Percentiles rank a stretch among this genome's conserved stretches.
These are phyloP conservation scores for Sciaenops ocellatus DNA, from an alignment of 2,797 vertebrate genomes.

Conservation along the genomic window DNA sequence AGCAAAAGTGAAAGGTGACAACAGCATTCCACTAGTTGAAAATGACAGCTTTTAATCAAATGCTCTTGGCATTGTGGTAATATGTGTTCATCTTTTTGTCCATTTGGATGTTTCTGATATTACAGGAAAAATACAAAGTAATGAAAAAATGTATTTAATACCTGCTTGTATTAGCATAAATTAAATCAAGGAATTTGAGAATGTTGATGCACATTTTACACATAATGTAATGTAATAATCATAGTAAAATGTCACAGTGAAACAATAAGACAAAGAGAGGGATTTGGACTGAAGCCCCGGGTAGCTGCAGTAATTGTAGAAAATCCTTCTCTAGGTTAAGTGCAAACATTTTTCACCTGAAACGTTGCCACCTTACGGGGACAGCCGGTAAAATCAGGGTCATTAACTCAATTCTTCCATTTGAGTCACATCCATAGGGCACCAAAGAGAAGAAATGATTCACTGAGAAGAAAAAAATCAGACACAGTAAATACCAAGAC, in stretches of 20 bases:
- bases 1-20: too few relatives aligned
- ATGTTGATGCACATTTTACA: background rate
- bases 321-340: constrained; percentile 49
- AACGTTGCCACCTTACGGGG: constrained; percentile 39
- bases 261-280: background rate
- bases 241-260: too few relatives aligned
- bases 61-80: background rate
- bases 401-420: constrained; percentile 57
- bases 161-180: background rate
- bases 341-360: constrained; percentile 60
- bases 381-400: constrained; percentile 55
- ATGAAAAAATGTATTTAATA: background rate
- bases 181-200: background rate
- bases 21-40: background rate
- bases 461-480: constrained; percentile 31
- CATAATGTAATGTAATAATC: too few relatives aligned
- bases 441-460: constrained; percentile 41
- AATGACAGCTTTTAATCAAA: background rate
- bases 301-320: constrained; percentile 19
- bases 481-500: constrained; percentile 43
- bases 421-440: constrained; percentile 43
- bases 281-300: constrained; percentile 6
- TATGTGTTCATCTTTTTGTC: background rate
- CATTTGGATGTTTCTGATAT: background rate
- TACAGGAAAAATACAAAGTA: background rate